A percentile compares a stretch with the other conserved stretches of the same genome.
These are phyloP conservation scores for Perizoma affinitatum DNA, from an alignment of 2,888 invertebrate species.

Conservation along the genomic window DNA sequence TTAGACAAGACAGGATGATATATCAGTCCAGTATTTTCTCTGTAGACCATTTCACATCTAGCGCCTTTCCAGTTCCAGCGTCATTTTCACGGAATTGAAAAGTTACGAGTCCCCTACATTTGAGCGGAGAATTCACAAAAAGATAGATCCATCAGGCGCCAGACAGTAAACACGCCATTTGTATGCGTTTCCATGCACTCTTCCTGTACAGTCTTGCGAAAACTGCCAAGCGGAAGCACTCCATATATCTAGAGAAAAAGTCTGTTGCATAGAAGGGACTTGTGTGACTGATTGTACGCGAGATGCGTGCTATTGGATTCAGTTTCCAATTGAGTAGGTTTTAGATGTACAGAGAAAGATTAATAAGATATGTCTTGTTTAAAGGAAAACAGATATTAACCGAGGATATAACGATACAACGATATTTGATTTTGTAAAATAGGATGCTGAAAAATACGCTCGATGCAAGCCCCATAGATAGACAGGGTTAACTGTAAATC, in stretches of 20 bases:
- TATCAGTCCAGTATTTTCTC: too few species aligned
- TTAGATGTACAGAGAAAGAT: slow-evolving; percentile 18
- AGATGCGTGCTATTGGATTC: slow-evolving; percentile 8
- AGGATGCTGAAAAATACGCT: too few species aligned
- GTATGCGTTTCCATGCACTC: slow-evolving; percentile 57
- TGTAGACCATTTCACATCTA: neutral
- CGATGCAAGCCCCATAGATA: too few species aligned
- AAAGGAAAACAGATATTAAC: too few species aligned
- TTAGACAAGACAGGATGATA: too few species aligned
- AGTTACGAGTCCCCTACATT: slow-evolving; percentile 27
- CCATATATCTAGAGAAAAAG: slow-evolving; percentile 41
- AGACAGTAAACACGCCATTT: slow-evolving; percentile 61
- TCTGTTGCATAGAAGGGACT: neutral
- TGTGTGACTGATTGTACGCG: slow-evolving; percentile 2
- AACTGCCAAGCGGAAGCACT: slow-evolving; percentile 39
- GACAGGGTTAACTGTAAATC: too few species aligned
- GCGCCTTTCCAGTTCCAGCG: neutral
- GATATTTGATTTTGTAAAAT: too few species aligned
- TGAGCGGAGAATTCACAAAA: slow-evolving; percentile 35
- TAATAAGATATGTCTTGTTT: neutral
- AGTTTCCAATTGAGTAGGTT: slow-evolving; percentile 29
- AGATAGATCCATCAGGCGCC: slow-evolving; percentile 47
- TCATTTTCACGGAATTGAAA: slow-evolving; percentile 29
- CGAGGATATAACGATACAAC: too few species aligned
- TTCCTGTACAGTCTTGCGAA: slow-evolving; percentile 23